These are phyloP conservation scores for Notechis scutatus DNA, from an alignment of 2,113 vertebrate genomes.

Conservation along the genomic window DNA sequence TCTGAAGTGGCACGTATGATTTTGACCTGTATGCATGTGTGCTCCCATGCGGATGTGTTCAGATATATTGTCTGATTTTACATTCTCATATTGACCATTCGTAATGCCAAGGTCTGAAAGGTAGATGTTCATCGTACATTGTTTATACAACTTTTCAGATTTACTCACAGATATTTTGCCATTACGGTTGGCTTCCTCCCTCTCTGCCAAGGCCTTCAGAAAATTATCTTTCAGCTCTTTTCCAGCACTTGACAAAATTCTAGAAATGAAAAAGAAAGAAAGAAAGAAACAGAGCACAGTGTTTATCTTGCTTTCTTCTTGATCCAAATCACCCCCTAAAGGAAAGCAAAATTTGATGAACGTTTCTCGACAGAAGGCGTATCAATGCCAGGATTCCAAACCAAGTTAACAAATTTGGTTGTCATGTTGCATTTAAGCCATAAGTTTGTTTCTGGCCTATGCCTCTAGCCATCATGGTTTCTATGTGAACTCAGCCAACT, in stretches of 20 bases:
- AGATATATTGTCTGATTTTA: background rate
- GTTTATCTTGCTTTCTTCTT: background rate
- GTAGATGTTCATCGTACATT: background rate
- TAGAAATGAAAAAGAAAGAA: slow-evolving; percentile 68
- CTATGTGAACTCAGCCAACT: background rate
- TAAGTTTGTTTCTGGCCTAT: background rate
- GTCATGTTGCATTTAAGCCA: background rate
- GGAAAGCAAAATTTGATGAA: background rate
- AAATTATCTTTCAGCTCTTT: slow-evolving; percentile 80
- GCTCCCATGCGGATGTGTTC: background rate
- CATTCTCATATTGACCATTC: background rate
- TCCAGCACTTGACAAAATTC: slow-evolving; percentile 75
- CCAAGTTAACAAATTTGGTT: background rate
- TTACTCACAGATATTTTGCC: slow-evolving; percentile 84
- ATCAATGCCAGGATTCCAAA: background rate
- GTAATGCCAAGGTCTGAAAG: background rate
- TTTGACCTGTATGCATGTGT: background rate
- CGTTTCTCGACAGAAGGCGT: background rate
- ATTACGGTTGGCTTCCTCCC: slow-evolving; percentile 77
- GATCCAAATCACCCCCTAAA: background rate
- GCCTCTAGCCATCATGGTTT: background rate
- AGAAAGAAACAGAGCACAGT: background rate
- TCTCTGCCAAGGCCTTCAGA: slow-evolving; percentile 74
- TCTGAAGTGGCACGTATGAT: background rate
- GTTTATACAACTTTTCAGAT: background rate